Percentiles rank a stretch among this genome's conserved stretches.
Conservation (phyloP, 1,140 invertebrate genomes). For the Drosophila simulans region DNA sequence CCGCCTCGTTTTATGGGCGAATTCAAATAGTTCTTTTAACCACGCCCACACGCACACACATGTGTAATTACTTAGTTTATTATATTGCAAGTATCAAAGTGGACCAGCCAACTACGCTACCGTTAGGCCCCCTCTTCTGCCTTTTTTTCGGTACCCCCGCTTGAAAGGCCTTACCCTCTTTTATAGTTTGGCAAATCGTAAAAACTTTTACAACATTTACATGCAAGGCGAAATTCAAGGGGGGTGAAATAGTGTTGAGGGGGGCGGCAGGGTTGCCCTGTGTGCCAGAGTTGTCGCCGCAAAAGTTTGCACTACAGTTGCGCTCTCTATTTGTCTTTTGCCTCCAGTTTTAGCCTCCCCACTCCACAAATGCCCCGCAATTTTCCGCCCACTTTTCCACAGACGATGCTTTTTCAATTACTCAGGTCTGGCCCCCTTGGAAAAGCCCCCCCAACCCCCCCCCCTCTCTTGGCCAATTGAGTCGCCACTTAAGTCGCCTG, state of each 20-base stretch:
- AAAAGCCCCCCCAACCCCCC: not conserved
- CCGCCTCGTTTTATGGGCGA: slow-evolving; percentile 68
- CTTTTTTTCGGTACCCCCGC: not conserved
- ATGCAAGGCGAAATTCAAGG: slow-evolving; percentile 46
- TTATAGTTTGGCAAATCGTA: slow-evolving; percentile 82
- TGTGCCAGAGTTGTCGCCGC: slow-evolving; percentile 69
- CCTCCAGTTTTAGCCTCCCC: slow-evolving; percentile 3
- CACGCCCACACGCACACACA: slow-evolving; percentile 48
- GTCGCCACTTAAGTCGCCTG: slow-evolving; percentile 69
- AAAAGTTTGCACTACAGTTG: slow-evolving; percentile 64
- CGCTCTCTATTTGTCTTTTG: slow-evolving; percentile 69
- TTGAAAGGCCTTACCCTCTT: slow-evolving; percentile 36
- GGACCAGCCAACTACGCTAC: slow-evolving; percentile 15
- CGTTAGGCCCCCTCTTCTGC: not conserved
- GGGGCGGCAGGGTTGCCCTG: slow-evolving; percentile 21
- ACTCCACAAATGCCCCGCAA: not conserved
- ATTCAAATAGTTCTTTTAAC: slow-evolving; percentile 69
- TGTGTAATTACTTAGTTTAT: slow-evolving; percentile 81
- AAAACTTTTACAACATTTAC: slow-evolving; percentile 82
- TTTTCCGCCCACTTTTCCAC: slow-evolving; percentile 10
- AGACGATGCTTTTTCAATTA: slow-evolving; percentile 72
- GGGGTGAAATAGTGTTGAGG: not conserved
- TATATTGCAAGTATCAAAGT: slow-evolving; percentile 73
- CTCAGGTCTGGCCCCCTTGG: slow-evolving; percentile 24
- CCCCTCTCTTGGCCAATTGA: slow-evolving; percentile 31